Evolutionary conservation across 1,140 invertebrate genomes (phyloP).

Genomic region (Drosophila santomea): DNA sequence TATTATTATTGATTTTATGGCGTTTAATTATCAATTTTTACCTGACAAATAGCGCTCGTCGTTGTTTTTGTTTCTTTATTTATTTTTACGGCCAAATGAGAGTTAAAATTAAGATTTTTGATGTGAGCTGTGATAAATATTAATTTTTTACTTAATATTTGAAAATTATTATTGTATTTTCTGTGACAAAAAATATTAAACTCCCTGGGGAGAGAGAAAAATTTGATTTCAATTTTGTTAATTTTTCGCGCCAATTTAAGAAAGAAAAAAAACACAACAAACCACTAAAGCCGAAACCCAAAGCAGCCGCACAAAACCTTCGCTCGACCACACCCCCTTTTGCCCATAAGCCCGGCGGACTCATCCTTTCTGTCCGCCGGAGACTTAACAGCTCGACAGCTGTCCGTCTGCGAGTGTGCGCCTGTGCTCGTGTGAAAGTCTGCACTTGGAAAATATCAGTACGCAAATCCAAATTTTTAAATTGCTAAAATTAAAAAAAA

Average conservation of each 20-base stretch:
- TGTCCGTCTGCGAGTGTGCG: conserved; percentile 31
- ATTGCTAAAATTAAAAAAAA: no score
- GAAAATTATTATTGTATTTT: background rate
- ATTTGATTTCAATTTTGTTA: conserved; percentile 28
- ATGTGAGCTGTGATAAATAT: background rate
- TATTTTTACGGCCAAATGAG: conserved; percentile 4
- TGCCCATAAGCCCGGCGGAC: conserved; percentile 23
- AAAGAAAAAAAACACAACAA: conserved; percentile 20
- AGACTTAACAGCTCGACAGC: conserved; percentile 72
- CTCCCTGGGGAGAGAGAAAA: background rate
- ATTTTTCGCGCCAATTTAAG: conserved; percentile 7
- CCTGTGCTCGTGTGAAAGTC: conserved; percentile 18
- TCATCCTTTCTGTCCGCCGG: conserved; percentile 50
- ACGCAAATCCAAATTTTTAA: no score
- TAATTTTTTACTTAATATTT: background rate
- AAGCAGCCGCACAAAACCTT: conserved; percentile 54
- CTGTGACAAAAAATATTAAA: background rate
- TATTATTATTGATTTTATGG: conserved; percentile 71
- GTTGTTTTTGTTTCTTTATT: background rate
- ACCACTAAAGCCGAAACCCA: conserved; percentile 23
- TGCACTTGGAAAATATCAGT: conserved; percentile 4
- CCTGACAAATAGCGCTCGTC: conserved; percentile 6
- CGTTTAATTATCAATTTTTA: conserved; percentile 57
- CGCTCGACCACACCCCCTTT: conserved; percentile 38
- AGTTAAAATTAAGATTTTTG: background rate